Percentiles rank a stretch among this genome's conserved stretches.
Evolutionary conservation across 1,140 invertebrate genomes (phyloP).

Genomic region (Scaptomyza montana): DNA sequence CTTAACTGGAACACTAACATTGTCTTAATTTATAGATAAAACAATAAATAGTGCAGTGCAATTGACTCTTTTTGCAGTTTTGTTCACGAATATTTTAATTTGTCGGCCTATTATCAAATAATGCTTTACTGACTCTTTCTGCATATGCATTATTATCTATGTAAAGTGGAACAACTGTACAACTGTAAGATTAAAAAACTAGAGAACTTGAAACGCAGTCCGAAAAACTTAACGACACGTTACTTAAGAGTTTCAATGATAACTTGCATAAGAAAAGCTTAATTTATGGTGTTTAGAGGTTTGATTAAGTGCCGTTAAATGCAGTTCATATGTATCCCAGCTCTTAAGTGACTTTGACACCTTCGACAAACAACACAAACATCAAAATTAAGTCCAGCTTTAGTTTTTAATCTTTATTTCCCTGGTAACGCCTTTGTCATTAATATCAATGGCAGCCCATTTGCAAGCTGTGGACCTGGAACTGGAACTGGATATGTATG

Average conservation of each 20-base stretch:
- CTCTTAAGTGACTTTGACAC: neutral
- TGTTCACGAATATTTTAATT: too few species aligned
- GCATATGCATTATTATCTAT: too few species aligned
- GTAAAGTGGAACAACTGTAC: too few species aligned
- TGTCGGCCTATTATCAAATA: too few species aligned
- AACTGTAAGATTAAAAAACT: too few species aligned
- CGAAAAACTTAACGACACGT: neutral
- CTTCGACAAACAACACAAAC: neutral
- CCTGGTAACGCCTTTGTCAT: neutral
- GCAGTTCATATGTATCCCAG: slow-evolving; percentile 10
- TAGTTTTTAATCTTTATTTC: neutral
- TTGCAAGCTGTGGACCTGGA: slow-evolving; percentile 4
- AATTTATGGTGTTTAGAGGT: neutral
- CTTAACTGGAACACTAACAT: too few species aligned
- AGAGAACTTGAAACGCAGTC: too few species aligned
- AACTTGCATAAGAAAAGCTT: neutral
- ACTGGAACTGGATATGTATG: slow-evolving; percentile 5
- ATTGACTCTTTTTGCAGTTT: too few species aligned
- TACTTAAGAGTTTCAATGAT: neutral
- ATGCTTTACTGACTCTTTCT: too few species aligned
- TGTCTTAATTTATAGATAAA: too few species aligned
- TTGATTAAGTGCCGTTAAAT: slow-evolving; percentile 3
- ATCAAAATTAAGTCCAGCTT: neutral
- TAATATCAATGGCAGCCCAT: slow-evolving; percentile 3
- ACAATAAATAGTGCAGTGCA: too few species aligned